A percentile compares a stretch with the other conserved stretches of the same genome.
These are phyloP conservation scores for Zaprionus lachaisei DNA, from an alignment of 1,140 invertebrate species.

Conservation along the genomic window DNA sequence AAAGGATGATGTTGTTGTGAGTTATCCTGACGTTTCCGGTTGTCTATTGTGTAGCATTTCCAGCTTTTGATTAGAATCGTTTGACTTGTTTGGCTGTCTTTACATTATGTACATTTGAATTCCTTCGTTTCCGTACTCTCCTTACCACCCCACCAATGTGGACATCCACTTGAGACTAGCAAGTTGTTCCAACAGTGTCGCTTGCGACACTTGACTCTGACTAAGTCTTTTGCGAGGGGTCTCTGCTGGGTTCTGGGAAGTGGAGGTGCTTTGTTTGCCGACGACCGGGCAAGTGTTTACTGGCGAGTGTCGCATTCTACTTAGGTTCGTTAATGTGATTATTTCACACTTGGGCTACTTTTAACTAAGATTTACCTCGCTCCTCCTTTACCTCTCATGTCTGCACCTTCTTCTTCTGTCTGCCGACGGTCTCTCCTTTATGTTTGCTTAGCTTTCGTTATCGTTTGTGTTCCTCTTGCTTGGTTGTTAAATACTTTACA, in stretches of 20 bases:
- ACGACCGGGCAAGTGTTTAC: conserved; percentile 32
- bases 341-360: conserved; percentile 77
- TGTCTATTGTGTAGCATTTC: not conserved
- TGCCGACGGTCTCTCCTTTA: conserved; percentile 1
- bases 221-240: not conserved
- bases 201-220: conserved; percentile 12
- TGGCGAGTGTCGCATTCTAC: conserved; percentile 33
- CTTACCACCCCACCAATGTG: not conserved
- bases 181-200: conserved; percentile 8
- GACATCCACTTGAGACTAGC: conserved; percentile 5
- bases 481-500: conserved; percentile 35
- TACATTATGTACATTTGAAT: conserved; percentile 19
- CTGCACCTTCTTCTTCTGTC: not conserved
- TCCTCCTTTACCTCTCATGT: not conserved
- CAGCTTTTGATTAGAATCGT: conserved; percentile 25
- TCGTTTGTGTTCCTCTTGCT: conserved; percentile 41
- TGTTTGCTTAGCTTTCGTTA: conserved; percentile 40
- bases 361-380: conserved; percentile 64
- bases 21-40: not conserved
- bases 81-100: conserved; percentile 20
- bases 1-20: not conserved
- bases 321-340: conserved; percentile 75
- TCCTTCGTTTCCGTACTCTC: not conserved
- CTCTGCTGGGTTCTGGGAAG: not conserved
- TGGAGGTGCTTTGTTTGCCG: conserved; percentile 15